These are phyloP conservation scores for Imbricaverruca yamaguchii DNA, from an alignment of 2,888 invertebrate species.

Conservation along the genomic window DNA sequence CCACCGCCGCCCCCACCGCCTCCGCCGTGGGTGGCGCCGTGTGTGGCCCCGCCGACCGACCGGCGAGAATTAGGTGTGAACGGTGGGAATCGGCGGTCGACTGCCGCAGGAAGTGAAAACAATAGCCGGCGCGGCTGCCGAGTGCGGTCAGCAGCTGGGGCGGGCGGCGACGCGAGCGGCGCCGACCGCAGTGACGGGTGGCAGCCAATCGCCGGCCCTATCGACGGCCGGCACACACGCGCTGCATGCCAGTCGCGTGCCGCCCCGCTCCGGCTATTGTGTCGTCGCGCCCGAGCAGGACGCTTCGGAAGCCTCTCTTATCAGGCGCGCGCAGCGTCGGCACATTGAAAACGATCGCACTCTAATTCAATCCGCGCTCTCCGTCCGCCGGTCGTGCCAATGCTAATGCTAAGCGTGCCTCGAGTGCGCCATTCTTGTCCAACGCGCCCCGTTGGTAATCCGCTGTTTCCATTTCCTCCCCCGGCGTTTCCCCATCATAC, in stretches of 20 bases:
- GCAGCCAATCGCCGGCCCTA: not conserved
- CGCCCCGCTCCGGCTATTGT: not conserved
- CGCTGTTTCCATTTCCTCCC: not conserved
- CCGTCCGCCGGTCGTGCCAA: not conserved
- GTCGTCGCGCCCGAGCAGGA: not conserved
- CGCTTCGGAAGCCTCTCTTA: not conserved
- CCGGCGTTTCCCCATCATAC: not conserved
- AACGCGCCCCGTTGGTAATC: too few species aligned
- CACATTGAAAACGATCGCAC: constrained; percentile 15
- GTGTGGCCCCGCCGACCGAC: not conserved
- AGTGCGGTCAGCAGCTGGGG: not conserved
- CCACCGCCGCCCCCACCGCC: not conserved
- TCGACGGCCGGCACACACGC: not conserved
- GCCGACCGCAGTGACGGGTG: not conserved
- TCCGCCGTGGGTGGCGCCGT: not conserved
- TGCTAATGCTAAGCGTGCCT: not conserved
- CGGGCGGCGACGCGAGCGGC: not conserved
- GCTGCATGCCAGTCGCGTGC: not conserved
- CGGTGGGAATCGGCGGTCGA: not conserved
- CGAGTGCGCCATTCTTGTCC: too few species aligned
- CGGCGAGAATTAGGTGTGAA: not conserved
- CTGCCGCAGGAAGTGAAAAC: constrained; percentile 1
- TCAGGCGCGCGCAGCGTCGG: not conserved
- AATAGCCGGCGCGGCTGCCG: not conserved
- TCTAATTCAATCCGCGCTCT: constrained; percentile 1